phyloP scores from a whole-genome alignment of 2,113 vertebrate genomes.

The Larimichthys polyactis region DNA sequence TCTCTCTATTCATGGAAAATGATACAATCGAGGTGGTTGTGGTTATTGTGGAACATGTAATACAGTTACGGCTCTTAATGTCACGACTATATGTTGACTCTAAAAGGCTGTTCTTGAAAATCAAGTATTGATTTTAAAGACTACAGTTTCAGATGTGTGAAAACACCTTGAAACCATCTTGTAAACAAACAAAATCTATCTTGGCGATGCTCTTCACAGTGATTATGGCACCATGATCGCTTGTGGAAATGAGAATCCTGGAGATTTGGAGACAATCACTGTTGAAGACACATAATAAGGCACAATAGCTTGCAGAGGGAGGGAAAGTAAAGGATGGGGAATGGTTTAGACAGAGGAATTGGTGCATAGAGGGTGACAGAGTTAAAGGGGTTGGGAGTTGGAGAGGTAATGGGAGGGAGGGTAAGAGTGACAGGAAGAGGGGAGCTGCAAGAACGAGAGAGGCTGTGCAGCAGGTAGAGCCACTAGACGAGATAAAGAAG shows the following conservation, averaged over 20 bases:
- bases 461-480: slow-evolving; percentile 66
- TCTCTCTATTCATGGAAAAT: no score
- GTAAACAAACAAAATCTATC: slow-evolving; percentile 35
- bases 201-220: slow-evolving; percentile 12
- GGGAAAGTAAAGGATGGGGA: slow-evolving; percentile 27
- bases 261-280: slow-evolving; percentile 60
- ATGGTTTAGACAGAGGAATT: slow-evolving; percentile 57
- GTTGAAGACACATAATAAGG: slow-evolving; percentile 46
- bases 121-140: not conserved
- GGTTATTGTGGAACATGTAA: not conserved
- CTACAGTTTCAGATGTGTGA: not conserved
- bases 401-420: slow-evolving; percentile 56
- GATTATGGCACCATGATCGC: slow-evolving; percentile 34
- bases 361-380: slow-evolving; percentile 62
- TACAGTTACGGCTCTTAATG: not conserved
- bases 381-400: slow-evolving; percentile 48
- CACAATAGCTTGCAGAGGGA: slow-evolving; percentile 40
- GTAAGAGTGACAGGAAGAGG: slow-evolving; percentile 58
- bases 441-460: slow-evolving; percentile 36
- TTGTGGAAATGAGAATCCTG: slow-evolving; percentile 57
- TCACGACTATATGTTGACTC: not conserved
- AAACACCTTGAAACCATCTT: slow-evolving; percentile 19
- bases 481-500: slow-evolving; percentile 80
- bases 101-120: not conserved
- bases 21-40: not conserved